Base-by-base conservation (phyloP, 1,140 invertebrate genomes). In the Drosophila funebris region DNA sequence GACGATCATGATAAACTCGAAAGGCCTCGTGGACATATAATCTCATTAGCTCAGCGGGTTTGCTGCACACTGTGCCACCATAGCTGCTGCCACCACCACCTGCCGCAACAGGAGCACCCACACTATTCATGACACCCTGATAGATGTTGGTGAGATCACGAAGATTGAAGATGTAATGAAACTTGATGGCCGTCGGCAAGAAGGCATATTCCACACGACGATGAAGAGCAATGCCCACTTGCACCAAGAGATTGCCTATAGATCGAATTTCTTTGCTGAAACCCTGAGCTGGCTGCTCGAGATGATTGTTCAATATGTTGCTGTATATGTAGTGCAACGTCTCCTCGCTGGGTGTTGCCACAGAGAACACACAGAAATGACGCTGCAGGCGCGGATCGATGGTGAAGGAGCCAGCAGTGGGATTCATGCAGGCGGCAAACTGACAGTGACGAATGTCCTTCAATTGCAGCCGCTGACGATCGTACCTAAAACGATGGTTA, bases 351-450 rank as follows among this genome's bases (percentile, higher is more conserved):
- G 97, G 97, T 84, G 97, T 96, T 90, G 94, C 95, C 9, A 98
- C 94, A 39, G 97, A 96, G 92, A 99, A 99, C 3, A 98, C 97
- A 77, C 95, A 96, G 92, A 99, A 99, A 91, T 99, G 97, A 66
- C 98, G 93, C 91, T 98, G 97, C 1, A 99, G 93, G 14, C 98
- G 93, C 0, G 97, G 94, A 93, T 98, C 96, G 37, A 99, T 98
- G 3, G 96, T 97, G 85, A 99, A 99, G 73, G 96, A 98, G 24
- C 98, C 98, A 18, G 97, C 96, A 0, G 97, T 98, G 0, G 98
- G 98, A 92, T 99, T 99, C 98, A 99, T 99, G 89, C 96, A 97
- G 4, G 97, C 96, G 7, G 98, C 94, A 91, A 98, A 99, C 93
- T 98, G 97, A 11, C 97, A 97, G 90, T 98, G 98, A 60, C 96